These are phyloP conservation scores for Acyrthosiphon pisum DNA, from an alignment of 1,140 invertebrate species.

Conservation along the genomic window DNA sequence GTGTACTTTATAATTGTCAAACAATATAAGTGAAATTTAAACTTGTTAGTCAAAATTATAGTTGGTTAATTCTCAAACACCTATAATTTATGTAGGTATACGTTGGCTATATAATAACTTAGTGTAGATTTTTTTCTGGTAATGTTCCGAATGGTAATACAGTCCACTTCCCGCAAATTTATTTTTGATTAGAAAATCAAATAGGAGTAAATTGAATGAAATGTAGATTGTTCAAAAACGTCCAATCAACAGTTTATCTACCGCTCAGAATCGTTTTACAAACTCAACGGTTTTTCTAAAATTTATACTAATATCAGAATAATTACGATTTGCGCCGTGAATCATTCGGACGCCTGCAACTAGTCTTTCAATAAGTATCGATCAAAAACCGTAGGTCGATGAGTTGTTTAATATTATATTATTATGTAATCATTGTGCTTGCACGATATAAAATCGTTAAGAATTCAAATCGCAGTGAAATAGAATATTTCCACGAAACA, in stretches of 20 bases:
- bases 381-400: not conserved
- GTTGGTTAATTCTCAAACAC: not conserved
- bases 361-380: not conserved
- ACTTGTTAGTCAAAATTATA: not conserved
- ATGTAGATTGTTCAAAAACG: too few relatives aligned
- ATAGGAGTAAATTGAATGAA: not conserved
- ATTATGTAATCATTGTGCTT: not conserved
- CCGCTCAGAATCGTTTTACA: too few relatives aligned
- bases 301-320: too few relatives aligned
- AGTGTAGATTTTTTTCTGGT: not conserved
- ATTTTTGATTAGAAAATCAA: not conserved
- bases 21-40: not conserved
- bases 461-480: too few relatives aligned
- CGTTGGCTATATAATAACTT: not conserved
- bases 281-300: too few relatives aligned
- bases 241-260: too few relatives aligned
- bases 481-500: too few relatives aligned
- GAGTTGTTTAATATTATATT: not conserved
- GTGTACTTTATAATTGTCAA: not conserved
- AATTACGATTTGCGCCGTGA: not conserved
- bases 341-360: not conserved
- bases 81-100: not conserved
- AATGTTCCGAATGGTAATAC: not conserved
- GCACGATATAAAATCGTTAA: too few relatives aligned
- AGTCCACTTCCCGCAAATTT: not conserved